Conservation (phyloP, 2,113 vertebrate genomes). For the Apeltes quadracus region DNA sequence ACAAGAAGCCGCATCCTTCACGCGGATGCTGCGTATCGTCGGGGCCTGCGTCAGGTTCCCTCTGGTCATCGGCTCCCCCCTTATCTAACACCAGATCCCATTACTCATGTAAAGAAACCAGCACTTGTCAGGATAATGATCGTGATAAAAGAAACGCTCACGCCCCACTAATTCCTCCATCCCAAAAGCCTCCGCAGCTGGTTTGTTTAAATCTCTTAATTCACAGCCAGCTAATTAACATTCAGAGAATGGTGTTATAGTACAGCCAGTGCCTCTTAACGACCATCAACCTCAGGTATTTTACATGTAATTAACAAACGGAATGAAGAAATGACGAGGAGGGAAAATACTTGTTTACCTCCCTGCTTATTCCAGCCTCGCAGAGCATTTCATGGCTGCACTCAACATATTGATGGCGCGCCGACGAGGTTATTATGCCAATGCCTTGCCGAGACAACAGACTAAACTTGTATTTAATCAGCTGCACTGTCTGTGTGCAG, state of each 20-base stretch:
- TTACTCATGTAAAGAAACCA: constrained; percentile 73
- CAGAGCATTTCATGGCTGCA: constrained; percentile 27
- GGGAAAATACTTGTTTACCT: constrained; percentile 60
- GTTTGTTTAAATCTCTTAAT: constrained; percentile 82
- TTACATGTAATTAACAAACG: constrained; percentile 77
- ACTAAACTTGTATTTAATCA: constrained; percentile 65
- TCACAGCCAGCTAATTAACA: constrained; percentile 82
- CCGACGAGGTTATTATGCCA: constrained; percentile 51
- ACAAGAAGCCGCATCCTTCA: constrained; percentile 30
- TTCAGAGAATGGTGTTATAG: constrained; percentile 73
- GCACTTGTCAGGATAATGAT: constrained; percentile 81
- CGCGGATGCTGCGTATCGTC: neutral
- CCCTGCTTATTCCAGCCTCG: constrained; percentile 43
- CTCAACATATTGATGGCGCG: constrained; percentile 45
- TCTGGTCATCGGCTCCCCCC: constrained; percentile 31
- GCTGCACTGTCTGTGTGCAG: constrained; percentile 56
- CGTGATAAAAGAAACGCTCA: constrained; percentile 79
- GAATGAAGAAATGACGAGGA: constrained; percentile 46
- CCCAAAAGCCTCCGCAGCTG: constrained; percentile 80
- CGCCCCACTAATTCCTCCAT: constrained; percentile 82
- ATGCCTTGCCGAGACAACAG: constrained; percentile 64
- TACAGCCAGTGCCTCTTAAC: constrained; percentile 66
- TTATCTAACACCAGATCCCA: constrained; percentile 62
- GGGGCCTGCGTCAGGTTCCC: constrained; percentile 27
- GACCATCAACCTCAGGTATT: constrained; percentile 74